Evolutionary conservation across 1,140 invertebrate species (phyloP).

Genomic region (Ceratina japonica): DNA sequence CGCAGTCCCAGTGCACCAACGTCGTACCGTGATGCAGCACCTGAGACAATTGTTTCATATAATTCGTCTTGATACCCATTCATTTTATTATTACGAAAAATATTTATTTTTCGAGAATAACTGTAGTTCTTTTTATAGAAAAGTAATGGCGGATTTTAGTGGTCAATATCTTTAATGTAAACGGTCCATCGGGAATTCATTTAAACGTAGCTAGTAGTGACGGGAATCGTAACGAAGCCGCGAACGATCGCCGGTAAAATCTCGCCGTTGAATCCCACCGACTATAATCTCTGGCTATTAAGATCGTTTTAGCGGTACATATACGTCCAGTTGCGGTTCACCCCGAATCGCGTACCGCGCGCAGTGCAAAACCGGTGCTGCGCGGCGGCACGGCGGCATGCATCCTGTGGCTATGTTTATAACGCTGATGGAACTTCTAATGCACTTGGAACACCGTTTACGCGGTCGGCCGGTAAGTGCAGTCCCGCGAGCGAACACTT

Average conservation of each 20-base stretch:
- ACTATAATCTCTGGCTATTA: conserved; percentile 17
- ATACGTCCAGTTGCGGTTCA: conserved; percentile 13
- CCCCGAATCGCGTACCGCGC: background rate
- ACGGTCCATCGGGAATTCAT: background rate
- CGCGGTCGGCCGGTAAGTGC: conserved; percentile 34
- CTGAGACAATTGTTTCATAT: conserved; percentile 73
- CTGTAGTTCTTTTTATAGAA: no score
- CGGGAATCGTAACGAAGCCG: background rate
- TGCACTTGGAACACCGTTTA: conserved; percentile 53
- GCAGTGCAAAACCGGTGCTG: background rate
- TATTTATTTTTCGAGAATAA: no score
- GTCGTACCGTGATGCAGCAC: conserved; percentile 93
- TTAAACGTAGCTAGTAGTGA: no score
- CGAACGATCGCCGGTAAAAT: background rate
- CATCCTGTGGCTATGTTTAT: conserved; percentile 45
- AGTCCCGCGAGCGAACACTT: conserved; percentile 18
- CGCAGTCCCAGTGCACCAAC: conserved; percentile 90
- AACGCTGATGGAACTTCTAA: conserved; percentile 53
- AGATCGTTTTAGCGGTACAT: conserved; percentile 22
- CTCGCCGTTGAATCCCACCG: background rate
- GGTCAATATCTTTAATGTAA: background rate
- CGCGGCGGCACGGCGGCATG: background rate
- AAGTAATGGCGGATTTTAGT: background rate
- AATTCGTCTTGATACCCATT: background rate
- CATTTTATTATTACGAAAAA: background rate